Evolutionary conservation across 1,140 invertebrate species (phyloP), one percentile per base, ranked within the genome.

Genomic region (Brachionus angularis): DNA sequence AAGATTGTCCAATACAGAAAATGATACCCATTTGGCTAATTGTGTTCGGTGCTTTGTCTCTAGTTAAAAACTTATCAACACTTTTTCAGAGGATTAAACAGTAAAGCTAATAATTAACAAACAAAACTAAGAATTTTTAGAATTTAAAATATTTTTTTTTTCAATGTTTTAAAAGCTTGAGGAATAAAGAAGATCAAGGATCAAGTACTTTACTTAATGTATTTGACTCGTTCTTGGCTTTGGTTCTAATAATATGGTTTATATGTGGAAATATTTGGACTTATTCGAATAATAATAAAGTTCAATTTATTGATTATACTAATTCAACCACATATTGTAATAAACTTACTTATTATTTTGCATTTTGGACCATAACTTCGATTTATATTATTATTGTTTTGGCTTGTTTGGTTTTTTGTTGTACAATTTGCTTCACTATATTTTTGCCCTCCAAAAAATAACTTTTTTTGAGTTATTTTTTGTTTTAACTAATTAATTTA

Each of bases 21-120:
- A 10, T 50, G 1, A 70, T 70, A 50, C 67, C 67, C 12, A 50
- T 70, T 34, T 70, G 31, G 46, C 49, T 70, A n/a, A 50, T 70
- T 25, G 47, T 53, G 14, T 21, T 33, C 0, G 67, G 67, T 10
- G 14, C 39, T 27, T 52, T 70, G 10, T 16, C 67, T 21, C 50
- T 70, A 5, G 14, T 34, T 8, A 50, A 70, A 42, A 70, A 50
- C 52, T 8, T 70, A 50, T 70, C 31, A 12, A 70, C 46, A 1
- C 29, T 67, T 16, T n/a, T 47, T 67, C 21, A 46, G 5, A 5
- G 62, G 10, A 31, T 67, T 3, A 67, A 50, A 46, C n/a, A n/a
- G n/a, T n/a, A n/a, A n/a, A n/a, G n/a, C n/a, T n/a, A n/a, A n/a
- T n/a, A n/a, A n/a, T n/a, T n/a, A n/a, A n/a, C n/a, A n/a, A n/a